These are phyloP conservation scores for Drosophila multiciliata DNA, from an alignment of 2,888 invertebrate genomes.

Conservation along the genomic window DNA sequence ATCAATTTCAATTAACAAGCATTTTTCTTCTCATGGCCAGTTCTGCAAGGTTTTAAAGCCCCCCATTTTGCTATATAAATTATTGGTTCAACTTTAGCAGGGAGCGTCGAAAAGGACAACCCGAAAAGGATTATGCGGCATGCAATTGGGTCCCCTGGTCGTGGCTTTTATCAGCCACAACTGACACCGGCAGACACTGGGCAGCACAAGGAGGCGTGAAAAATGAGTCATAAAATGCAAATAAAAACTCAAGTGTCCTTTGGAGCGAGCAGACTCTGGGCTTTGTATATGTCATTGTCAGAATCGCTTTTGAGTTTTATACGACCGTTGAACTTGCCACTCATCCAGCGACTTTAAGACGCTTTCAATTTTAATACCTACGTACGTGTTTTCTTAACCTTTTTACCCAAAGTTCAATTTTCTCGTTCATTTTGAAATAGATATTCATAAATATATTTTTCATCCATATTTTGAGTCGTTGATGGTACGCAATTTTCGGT, in stretches of 20 bases:
- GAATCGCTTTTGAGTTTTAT: slow-evolving; percentile 47
- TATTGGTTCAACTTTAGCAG: slow-evolving; percentile 63
- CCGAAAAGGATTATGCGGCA: slow-evolving; percentile 74
- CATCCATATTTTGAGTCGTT: slow-evolving; percentile 35
- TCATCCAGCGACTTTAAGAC: slow-evolving; percentile 34
- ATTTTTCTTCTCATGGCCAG: slow-evolving; percentile 30
- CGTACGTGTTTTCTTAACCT: slow-evolving; percentile 64
- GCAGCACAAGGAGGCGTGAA: slow-evolving; percentile 65
- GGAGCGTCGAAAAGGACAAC: slow-evolving; percentile 62
- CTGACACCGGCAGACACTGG: slow-evolving; percentile 55
- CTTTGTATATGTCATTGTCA: slow-evolving; percentile 55
- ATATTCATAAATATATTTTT: slow-evolving; percentile 32
- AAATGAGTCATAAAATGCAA: slow-evolving; percentile 81
- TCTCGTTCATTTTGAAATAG: slow-evolving; percentile 53
- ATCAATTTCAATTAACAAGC: slow-evolving; percentile 79
- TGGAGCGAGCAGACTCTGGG: slow-evolving; percentile 17
- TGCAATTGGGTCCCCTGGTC: slow-evolving; percentile 56
- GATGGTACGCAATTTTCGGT: slow-evolving; percentile 48
- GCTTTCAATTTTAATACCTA: slow-evolving; percentile 12
- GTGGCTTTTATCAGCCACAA: slow-evolving; percentile 76
- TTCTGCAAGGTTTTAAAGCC: slow-evolving; percentile 26
- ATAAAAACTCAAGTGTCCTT: slow-evolving; percentile 76
- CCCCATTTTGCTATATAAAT: slow-evolving; percentile 68
- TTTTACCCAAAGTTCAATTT: slow-evolving; percentile 69
- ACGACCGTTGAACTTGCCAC: slow-evolving; percentile 19